Conservation (phyloP, 2,113 vertebrate species). For the Phalacrocorax carbo region DNA sequence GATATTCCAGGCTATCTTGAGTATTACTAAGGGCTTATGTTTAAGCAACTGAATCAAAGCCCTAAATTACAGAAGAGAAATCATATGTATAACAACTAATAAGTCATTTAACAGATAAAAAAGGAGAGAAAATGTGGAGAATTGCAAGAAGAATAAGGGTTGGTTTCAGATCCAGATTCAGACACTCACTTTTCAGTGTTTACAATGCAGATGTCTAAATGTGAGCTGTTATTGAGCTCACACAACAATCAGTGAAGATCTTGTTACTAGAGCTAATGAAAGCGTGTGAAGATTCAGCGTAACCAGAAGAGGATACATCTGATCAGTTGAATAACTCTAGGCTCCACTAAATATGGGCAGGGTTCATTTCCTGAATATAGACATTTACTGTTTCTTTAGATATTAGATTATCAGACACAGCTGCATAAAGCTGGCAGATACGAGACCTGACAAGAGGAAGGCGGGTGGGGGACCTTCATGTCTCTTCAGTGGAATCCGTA, state of each 20-base stretch:
- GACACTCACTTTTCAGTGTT: neutral
- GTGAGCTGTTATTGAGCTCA: neutral
- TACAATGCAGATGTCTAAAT: neutral
- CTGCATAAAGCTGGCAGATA: neutral
- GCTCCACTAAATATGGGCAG: neutral
- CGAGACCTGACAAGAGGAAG: neutral
- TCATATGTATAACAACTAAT: neutral
- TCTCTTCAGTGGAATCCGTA: neutral
- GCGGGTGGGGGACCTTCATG: neutral
- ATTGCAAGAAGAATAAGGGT: neutral
- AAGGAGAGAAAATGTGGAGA: neutral
- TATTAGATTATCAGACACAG: neutral
- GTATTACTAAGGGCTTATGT: neutral
- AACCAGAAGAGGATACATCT: neutral
- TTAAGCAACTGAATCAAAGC: neutral
- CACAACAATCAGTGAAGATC: neutral
- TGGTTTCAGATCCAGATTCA: neutral
- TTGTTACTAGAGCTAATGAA: neutral
- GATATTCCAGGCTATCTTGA: neutral
- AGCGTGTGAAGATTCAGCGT: neutral
- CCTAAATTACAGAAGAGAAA: neutral
- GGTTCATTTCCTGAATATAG: neutral
- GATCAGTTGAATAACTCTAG: neutral
- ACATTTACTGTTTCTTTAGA: neutral
- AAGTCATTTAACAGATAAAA: neutral